Percentiles rank a stretch among this genome's conserved stretches.
These are phyloP conservation scores for Drosophila grimshawi DNA, from an alignment of 1,140 invertebrate species.

Conservation along the genomic window DNA sequence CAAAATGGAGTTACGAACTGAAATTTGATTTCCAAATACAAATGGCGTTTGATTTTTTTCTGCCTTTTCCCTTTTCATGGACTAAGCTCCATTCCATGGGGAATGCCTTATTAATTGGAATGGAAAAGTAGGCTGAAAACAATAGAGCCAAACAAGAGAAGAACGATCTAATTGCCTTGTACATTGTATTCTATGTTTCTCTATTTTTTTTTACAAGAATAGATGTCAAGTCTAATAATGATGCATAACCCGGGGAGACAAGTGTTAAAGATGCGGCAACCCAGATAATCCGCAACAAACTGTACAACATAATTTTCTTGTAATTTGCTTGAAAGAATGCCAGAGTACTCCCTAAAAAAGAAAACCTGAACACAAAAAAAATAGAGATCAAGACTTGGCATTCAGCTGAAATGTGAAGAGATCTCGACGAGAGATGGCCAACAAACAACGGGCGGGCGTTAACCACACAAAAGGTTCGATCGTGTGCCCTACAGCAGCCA, in stretches of 20 bases:
- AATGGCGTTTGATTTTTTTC: slow-evolving; percentile 37
- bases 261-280: slow-evolving; percentile 51
- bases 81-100: slow-evolving; percentile 46
- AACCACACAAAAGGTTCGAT: slow-evolving; percentile 67
- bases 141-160: background rate
- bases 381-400: slow-evolving; percentile 24
- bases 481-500: slow-evolving; percentile 43
- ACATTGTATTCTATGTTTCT: slow-evolving; percentile 13
- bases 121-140: slow-evolving; percentile 8
- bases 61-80: background rate
- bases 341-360: slow-evolving; percentile 17
- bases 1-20: slow-evolving; percentile 59
- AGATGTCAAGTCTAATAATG: slow-evolving; percentile 71
- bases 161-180: slow-evolving; percentile 55
- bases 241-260: slow-evolving; percentile 64
- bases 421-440: slow-evolving; percentile 32
- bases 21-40: slow-evolving; percentile 28
- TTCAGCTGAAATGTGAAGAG: slow-evolving; percentile 48
- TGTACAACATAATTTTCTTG: slow-evolving; percentile 72
- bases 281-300: slow-evolving; percentile 65
- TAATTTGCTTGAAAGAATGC: slow-evolving; percentile 58
- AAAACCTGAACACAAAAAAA: slow-evolving; percentile 31
- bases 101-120: slow-evolving; percentile 41
- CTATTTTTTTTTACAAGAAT: background rate
- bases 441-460: slow-evolving; percentile 69